phyloP scores from a whole-genome alignment of 2,797 vertebrate genomes.

The Coilia nasus region DNA sequence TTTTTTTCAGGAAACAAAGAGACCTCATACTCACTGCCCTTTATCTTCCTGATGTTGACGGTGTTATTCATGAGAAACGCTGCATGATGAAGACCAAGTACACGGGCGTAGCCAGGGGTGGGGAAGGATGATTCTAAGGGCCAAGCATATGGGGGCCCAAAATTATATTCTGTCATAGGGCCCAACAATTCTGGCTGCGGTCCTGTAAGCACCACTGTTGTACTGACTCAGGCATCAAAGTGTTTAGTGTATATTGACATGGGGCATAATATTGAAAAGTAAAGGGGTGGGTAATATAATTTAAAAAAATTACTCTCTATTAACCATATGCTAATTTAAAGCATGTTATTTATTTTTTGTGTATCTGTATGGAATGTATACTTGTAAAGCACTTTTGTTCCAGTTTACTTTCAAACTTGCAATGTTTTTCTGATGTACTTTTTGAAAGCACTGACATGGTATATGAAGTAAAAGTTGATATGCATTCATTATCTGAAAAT shows the following conservation, averaged over 20 bases:
- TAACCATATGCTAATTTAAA: background rate
- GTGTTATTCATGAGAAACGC: background rate
- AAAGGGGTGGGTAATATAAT: background rate
- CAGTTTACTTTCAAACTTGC: too few relatives aligned
- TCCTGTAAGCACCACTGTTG: background rate
- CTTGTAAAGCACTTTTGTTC: background rate
- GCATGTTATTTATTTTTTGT: too few relatives aligned
- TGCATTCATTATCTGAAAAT: too few relatives aligned
- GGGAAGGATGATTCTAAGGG: too few relatives aligned
- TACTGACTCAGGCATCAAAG: background rate
- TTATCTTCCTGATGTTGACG: slow-evolving; percentile 2
- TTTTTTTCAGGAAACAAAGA: slow-evolving; percentile 13
- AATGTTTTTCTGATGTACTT: too few relatives aligned
- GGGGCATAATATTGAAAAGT: background rate
- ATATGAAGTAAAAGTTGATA: too few relatives aligned
- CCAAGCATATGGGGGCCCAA: too few relatives aligned
- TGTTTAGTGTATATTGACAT: background rate
- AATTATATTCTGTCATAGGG: too few relatives aligned
- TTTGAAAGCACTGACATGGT: too few relatives aligned
- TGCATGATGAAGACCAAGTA: background rate
- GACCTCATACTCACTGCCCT: background rate
- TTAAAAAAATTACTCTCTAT: background rate
- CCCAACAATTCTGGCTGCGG: too few relatives aligned
- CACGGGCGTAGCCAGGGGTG: too few relatives aligned
- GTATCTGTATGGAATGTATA: background rate